These are phyloP conservation scores for Lochmaea capreae DNA, from an alignment of 2,888 invertebrate species.

Conservation along the genomic window DNA sequence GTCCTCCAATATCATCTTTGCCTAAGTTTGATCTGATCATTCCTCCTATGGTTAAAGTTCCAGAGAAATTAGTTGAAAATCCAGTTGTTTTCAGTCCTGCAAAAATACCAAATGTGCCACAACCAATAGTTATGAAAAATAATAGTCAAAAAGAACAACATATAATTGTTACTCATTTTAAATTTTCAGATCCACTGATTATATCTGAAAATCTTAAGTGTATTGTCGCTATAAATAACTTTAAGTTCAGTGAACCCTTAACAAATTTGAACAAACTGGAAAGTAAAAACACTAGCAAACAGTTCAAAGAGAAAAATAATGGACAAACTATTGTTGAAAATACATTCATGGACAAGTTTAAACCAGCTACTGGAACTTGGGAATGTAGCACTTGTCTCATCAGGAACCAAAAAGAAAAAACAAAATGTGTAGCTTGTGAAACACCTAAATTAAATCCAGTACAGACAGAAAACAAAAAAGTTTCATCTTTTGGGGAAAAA, in stretches of 20 bases:
- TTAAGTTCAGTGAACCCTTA: slow-evolving; percentile 71
- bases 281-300: slow-evolving; percentile 19
- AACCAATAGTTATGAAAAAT: slow-evolving; percentile 31
- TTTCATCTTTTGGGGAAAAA: slow-evolving; percentile 50
- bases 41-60: slow-evolving; percentile 55
- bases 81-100: neutral
- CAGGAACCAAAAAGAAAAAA: slow-evolving; percentile 65
- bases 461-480: slow-evolving; percentile 63
- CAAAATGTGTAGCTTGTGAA: slow-evolving; percentile 70
- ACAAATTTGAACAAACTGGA: slow-evolving; percentile 55
- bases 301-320: slow-evolving; percentile 19
- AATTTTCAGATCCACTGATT: slow-evolving; percentile 68
- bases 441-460: slow-evolving; percentile 56
- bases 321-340: slow-evolving; percentile 19
- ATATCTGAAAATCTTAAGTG: slow-evolving; percentile 63
- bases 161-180: slow-evolving; percentile 51
- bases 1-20: slow-evolving; percentile 69
- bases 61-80: slow-evolving; percentile 26
- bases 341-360: slow-evolving; percentile 48
- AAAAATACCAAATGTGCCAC: slow-evolving; percentile 10
- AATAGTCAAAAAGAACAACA: slow-evolving; percentile 39
- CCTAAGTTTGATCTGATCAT: slow-evolving; percentile 70
- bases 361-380: slow-evolving; percentile 64
- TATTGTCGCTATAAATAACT: slow-evolving; percentile 67
- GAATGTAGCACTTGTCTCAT: slow-evolving; percentile 72